Evolutionary conservation across 2,113 vertebrate genomes (phyloP), one percentile per base, ranked within the genome.

Genomic region (Tursiops truncatus): DNA sequence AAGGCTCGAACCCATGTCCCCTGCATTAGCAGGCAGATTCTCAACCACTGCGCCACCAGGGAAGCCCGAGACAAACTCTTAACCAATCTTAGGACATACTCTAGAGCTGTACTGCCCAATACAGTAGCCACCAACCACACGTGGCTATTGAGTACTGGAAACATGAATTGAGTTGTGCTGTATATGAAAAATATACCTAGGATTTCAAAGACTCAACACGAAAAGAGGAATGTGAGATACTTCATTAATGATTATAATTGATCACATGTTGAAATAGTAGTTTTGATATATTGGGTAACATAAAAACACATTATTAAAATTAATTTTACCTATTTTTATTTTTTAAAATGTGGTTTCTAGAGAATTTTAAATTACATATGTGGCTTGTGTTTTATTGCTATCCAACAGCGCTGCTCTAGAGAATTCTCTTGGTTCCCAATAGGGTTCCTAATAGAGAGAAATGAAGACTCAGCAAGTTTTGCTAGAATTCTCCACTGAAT

Each of bases 281-380:
- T 89, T 93, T 89, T 88, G 12, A 63, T 50, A 62, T 53, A 47
- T 6, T 77, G 28, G 5, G 25, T 89, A 92, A 73, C 73, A 85
- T 68, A 47, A 74, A 94, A 73, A 56, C 8, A 31, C 14, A 88
- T 44, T n/a, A 79, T 80, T 70, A 79, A 77, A 67, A 41, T 86
- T 58, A 76, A 90, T 86, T 96, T 92, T 87, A 65, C 21, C 31
- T 81, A 73, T 10, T 95, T 71, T 63, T 89, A 53, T 17, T 68
- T 92, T 56, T 65, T n/a, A 25, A 94, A 68, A 44, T 80, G 50
- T 47, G 6, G 44, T 56, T 96, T 90, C 74, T 73, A 53, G 47
- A 82, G 63, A 41, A 79, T 36, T 53, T 95, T 63, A 44, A 38
- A 68, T 67, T 86, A 17, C 18, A 23, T 18, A 38, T 56, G 8